These are phyloP conservation scores for Phyllostomus hastatus DNA, from an alignment of 2,113 vertebrate species.

Conservation along the genomic window DNA sequence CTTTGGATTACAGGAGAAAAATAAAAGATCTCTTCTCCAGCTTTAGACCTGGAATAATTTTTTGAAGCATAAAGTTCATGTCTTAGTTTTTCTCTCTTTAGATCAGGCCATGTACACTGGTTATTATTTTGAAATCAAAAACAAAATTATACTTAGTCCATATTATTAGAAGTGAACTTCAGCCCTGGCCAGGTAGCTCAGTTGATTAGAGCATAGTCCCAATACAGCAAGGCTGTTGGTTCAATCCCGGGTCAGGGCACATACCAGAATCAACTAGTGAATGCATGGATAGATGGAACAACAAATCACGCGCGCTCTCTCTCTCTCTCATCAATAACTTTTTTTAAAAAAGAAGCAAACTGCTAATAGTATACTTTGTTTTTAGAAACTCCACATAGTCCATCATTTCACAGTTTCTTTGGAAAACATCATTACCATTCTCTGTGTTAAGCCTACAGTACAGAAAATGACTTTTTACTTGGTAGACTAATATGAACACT, in stretches of 20 bases:
- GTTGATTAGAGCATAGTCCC: no score
- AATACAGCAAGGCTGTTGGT: no score
- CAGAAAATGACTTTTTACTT: conserved; percentile 5
- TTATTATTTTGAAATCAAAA: conserved; percentile 25
- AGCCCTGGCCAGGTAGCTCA: no score
- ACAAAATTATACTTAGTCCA: conserved; percentile 1
- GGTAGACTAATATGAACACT: neutral
- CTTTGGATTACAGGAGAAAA: neutral
- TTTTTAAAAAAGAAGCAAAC: no score
- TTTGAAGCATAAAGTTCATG: conserved; percentile 35
- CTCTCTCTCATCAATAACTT: no score
- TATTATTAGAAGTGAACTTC: neutral
- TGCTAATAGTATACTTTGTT: neutral
- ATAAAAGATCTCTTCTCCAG: neutral
- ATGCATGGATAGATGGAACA: no score
- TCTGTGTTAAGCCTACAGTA: neutral
- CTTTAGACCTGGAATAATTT: neutral
- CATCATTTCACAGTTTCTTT: conserved; percentile 20
- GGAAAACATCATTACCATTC: conserved; percentile 10
- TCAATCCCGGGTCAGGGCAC: no score
- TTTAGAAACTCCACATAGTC: neutral
- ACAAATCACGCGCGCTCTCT: no score
- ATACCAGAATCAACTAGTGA: no score
- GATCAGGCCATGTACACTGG: neutral
- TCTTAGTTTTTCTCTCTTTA: conserved; percentile 6